Evolutionary conservation across 2,797 vertebrate species (phyloP).

Genomic region (Harpagifer antarcticus): DNA sequence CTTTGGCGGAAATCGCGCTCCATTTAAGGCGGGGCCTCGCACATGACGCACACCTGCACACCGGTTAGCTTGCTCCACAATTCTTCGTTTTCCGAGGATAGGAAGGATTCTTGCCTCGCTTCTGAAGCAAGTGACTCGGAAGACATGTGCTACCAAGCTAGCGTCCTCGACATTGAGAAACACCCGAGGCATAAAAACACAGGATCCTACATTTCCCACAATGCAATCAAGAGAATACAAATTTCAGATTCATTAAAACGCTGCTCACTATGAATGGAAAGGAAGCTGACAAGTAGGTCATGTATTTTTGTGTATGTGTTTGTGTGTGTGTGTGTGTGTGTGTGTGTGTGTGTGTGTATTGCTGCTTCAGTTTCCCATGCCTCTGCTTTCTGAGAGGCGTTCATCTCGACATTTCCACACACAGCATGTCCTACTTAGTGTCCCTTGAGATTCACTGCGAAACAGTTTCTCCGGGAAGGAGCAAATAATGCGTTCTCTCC

Average conservation of each 20-base stretch:
- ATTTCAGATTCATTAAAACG: constrained; percentile 38
- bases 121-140: too few relatives aligned
- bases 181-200: neutral
- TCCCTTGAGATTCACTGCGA: constrained; percentile 59
- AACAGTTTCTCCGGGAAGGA: constrained; percentile 57
- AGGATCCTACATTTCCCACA: neutral
- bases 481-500: constrained; percentile 13
- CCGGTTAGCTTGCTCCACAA: too few relatives aligned
- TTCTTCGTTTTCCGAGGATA: too few relatives aligned
- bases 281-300: constrained; percentile 66
- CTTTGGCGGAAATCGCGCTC: too few relatives aligned
- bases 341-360: constrained; percentile 21
- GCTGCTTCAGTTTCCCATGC: constrained; percentile 51
- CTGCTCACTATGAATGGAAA: constrained; percentile 45
- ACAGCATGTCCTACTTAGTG: constrained; percentile 64
- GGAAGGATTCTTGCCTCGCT: too few relatives aligned
- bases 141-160: too few relatives aligned
- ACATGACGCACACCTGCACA: too few relatives aligned
- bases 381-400: constrained; percentile 49
- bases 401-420: constrained; percentile 54
- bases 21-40: too few relatives aligned
- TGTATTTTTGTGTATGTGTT: constrained; percentile 37
- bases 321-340: constrained; percentile 9
- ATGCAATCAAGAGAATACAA: neutral
- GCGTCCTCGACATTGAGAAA: too few relatives aligned